Evolutionary conservation across 1,140 invertebrate species (phyloP).

Genomic region (Propsilocerus akamusi): DNA sequence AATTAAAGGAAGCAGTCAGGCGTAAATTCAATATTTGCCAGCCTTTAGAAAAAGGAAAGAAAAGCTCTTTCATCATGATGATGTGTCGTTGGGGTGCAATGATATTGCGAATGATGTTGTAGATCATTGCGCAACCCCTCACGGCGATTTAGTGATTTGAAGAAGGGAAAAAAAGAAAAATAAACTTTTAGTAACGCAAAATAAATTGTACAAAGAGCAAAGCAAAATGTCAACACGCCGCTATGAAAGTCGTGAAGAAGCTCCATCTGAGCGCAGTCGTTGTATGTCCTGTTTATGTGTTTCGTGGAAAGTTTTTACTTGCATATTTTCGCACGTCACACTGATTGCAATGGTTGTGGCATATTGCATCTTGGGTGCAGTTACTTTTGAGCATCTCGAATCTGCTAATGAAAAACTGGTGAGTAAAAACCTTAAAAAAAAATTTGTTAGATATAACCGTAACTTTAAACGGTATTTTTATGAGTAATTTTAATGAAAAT

Average conservation of each 20-base stretch:
- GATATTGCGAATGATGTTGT: too few species aligned
- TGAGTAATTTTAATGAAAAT: too few species aligned
- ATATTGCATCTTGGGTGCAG: conserved; percentile 74
- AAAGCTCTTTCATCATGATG: too few species aligned
- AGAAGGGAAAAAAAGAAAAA: neutral
- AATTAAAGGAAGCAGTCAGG: neutral
- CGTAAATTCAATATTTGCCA: too few species aligned
- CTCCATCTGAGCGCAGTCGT: conserved; percentile 17
- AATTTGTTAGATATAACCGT: neutral
- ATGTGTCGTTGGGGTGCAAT: too few species aligned
- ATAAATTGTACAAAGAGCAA: neutral
- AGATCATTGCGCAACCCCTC: too few species aligned
- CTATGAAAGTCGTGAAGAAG: conserved; percentile 10
- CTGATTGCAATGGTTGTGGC: conserved; percentile 61
- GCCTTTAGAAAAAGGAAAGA: too few species aligned
- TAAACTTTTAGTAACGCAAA: neutral
- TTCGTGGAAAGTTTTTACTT: conserved; percentile 62
- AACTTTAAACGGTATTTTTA: too few species aligned
- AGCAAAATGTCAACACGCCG: neutral
- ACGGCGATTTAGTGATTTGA: too few species aligned
- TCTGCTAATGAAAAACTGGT: conserved; percentile 53
- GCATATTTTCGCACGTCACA: conserved; percentile 74
- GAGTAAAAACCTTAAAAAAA: conserved; percentile 13
- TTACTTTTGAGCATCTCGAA: conserved; percentile 68
- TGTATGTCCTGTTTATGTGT: conserved; percentile 33